Conservation (phyloP, 2,113 vertebrate species). For the Hypomesus transpacificus region DNA sequence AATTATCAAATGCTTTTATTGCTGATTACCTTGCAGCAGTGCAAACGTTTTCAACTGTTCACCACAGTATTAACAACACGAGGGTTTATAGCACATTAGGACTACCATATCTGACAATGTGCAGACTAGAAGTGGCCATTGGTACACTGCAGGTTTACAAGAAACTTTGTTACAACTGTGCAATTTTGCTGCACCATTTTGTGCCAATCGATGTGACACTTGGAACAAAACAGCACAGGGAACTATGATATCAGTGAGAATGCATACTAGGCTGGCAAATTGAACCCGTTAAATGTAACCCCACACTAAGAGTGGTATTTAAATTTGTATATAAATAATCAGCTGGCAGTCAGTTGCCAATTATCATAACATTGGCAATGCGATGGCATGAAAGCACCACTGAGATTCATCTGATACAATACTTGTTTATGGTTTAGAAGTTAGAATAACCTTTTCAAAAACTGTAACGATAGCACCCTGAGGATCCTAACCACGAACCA, state of each 20-base stretch:
- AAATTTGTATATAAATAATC: slow-evolving; percentile 67
- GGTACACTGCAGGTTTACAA: too few species aligned
- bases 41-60: too few species aligned
- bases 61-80: too few species aligned
- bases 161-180: too few species aligned
- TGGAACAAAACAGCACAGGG: slow-evolving; percentile 44
- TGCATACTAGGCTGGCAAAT: slow-evolving; percentile 10
- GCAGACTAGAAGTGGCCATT: too few species aligned
- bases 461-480: slow-evolving; percentile 29
- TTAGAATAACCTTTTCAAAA: slow-evolving; percentile 50
- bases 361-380: slow-evolving; percentile 53
- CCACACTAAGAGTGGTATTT: slow-evolving; percentile 39
- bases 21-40: neutral
- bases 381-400: slow-evolving; percentile 52
- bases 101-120: too few species aligned
- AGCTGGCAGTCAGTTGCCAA: slow-evolving; percentile 48
- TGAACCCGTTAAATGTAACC: slow-evolving; percentile 23
- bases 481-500: neutral
- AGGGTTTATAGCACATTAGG: too few species aligned
- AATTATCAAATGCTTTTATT: slow-evolving; percentile 13
- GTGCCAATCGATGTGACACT: neutral
- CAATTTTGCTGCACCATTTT: neutral
- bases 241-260: slow-evolving; percentile 53
- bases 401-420: slow-evolving; percentile 29
- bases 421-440: slow-evolving; percentile 49